phyloP scores from a whole-genome alignment of 2,113 vertebrate species.

The Mastomys coucha region DNA sequence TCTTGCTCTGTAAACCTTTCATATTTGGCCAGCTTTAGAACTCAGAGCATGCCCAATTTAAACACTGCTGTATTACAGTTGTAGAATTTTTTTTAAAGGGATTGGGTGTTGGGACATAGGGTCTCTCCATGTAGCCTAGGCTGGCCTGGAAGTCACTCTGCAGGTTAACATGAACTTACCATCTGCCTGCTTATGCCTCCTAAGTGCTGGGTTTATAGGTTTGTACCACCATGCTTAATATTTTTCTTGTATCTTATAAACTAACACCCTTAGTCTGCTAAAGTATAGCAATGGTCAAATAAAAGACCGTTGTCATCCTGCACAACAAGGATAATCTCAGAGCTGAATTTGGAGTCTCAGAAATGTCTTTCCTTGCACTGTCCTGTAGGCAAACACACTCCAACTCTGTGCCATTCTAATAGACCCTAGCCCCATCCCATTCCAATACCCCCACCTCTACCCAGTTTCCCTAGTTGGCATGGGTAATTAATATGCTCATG shows the following conservation, averaged over 20 bases:
- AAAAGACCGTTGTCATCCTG: not conserved
- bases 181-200: not conserved
- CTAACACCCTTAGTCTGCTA: not conserved
- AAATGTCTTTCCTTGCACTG: not conserved
- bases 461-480: not conserved
- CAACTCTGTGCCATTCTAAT: not conserved
- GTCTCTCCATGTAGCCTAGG: not conserved
- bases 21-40: not conserved
- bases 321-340: not conserved
- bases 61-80: not conserved
- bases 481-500: not conserved
- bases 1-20: constrained; percentile 26
- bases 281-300: not conserved
- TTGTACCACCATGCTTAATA: not conserved
- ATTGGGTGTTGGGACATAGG: no score
- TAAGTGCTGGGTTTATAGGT: not conserved
- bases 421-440: not conserved
- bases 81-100: not conserved
- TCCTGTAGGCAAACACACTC: not conserved
- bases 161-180: not conserved
- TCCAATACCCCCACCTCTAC: not conserved
- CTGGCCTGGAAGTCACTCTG: not conserved
- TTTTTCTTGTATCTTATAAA: not conserved
- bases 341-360: not conserved
- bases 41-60: not conserved